These are phyloP conservation scores for Strix aluco DNA, from an alignment of 2,113 vertebrate genomes.

Conservation along the genomic window DNA sequence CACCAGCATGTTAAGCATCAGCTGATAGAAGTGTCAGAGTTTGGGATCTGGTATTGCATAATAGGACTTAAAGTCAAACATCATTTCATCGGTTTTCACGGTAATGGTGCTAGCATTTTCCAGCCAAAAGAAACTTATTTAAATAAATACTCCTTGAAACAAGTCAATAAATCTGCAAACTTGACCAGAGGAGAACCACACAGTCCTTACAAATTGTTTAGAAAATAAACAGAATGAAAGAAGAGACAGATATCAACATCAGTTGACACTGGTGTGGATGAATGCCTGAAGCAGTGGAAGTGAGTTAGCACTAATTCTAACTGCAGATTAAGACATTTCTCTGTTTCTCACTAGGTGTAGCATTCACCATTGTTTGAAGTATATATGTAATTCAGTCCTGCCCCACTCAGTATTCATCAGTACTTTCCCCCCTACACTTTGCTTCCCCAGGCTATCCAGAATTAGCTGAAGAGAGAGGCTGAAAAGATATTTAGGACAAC, in stretches of 20 bases:
- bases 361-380: neutral
- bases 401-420: neutral
- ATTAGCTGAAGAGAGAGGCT: neutral
- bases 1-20: neutral
- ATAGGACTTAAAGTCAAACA: neutral
- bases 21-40: neutral
- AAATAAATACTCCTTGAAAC: neutral
- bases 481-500: neutral
- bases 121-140: neutral
- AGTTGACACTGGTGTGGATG: fast-evolving
- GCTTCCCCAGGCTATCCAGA: neutral
- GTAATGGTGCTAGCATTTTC: neutral
- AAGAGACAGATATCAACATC: neutral
- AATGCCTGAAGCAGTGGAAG: neutral
- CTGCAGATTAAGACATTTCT: neutral
- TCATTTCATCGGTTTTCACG: neutral
- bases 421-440: neutral
- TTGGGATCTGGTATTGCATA: neutral
- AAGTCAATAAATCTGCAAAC: neutral
- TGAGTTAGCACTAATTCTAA: neutral
- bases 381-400: neutral
- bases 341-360: neutral
- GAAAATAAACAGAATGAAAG: neutral
- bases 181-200: neutral
- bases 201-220: neutral